Percentiles rank a stretch among this genome's conserved stretches.
phyloP scores from a whole-genome alignment of 2,113 vertebrate species.

The Bettongia penicillata region DNA sequence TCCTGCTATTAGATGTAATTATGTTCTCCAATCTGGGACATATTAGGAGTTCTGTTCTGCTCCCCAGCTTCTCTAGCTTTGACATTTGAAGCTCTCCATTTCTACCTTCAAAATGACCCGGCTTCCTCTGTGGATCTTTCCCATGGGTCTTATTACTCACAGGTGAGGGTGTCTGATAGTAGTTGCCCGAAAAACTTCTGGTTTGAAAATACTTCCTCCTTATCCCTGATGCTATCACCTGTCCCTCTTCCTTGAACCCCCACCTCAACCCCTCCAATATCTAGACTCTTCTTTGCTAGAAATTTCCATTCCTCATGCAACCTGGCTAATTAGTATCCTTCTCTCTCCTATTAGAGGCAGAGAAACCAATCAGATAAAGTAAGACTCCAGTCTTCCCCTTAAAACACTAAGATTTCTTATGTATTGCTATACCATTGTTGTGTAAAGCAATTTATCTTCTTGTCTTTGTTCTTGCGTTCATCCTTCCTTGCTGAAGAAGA shows the following conservation, averaged over 20 bases:
- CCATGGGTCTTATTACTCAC: not conserved
- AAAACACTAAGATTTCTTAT: not conserved
- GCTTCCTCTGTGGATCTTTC: not conserved
- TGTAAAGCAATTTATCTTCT: not conserved
- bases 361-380: not conserved
- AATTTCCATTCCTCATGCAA: not conserved
- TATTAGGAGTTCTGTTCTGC: not conserved
- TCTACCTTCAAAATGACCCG: not conserved
- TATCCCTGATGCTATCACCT: not conserved
- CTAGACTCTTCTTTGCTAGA: not conserved
- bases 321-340: not conserved
- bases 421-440: not conserved
- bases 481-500: not conserved
- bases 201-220: not conserved
- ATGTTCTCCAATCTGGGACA: not conserved
- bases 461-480: no score
- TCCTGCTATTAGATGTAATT: slow-evolving; percentile 25
- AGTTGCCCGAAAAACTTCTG: not conserved
- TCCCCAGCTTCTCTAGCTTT: not conserved
- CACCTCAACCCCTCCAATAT: not conserved
- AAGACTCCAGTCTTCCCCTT: not conserved
- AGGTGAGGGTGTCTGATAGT: not conserved
- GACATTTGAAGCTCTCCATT: not conserved
- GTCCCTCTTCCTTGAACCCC: not conserved
- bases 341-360: not conserved